Conservation (phyloP, 1,140 invertebrate genomes). For the Calephelis virginiensis region DNA sequence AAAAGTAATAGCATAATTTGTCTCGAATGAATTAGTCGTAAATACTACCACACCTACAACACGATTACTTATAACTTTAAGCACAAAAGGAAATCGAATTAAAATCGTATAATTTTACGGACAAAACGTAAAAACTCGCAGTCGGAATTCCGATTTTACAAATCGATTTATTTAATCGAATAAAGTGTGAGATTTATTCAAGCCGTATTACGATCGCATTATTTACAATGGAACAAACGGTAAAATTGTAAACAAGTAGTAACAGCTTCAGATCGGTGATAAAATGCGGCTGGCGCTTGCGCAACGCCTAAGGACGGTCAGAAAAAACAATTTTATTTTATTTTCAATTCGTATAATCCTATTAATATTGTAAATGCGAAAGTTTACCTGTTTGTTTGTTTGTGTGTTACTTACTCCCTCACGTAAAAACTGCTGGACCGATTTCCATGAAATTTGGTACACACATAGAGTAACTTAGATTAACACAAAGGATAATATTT, state of each 20-base stretch:
- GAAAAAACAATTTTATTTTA: background rate
- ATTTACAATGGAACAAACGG: constrained; percentile 15
- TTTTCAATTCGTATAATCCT: too few relatives aligned
- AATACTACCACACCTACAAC: background rate
- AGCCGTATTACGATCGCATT: constrained; percentile 12
- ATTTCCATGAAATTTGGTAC: too few relatives aligned
- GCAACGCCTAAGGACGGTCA: background rate
- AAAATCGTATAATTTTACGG: background rate
- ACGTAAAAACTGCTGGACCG: too few relatives aligned
- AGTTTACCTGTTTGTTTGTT: too few relatives aligned
- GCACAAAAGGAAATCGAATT: background rate
- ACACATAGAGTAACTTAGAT: too few relatives aligned
- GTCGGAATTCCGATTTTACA: constrained; percentile 9
- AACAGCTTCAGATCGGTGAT: constrained; percentile 14
- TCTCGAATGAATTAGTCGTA: background rate
- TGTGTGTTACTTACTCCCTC: too few relatives aligned
- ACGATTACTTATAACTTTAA: background rate
- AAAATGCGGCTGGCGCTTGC: constrained; percentile 14
- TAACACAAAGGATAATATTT: too few relatives aligned
- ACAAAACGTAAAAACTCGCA: constrained; percentile 4
- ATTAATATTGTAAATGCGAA: too few relatives aligned
- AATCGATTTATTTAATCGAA: constrained; percentile 12
- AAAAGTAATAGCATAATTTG: too few relatives aligned
- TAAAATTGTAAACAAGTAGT: constrained; percentile 17
- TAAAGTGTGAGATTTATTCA: constrained; percentile 17